Evolutionary conservation across 2,888 invertebrate species (phyloP).

Genomic region (Andrena trimmerana): DNA sequence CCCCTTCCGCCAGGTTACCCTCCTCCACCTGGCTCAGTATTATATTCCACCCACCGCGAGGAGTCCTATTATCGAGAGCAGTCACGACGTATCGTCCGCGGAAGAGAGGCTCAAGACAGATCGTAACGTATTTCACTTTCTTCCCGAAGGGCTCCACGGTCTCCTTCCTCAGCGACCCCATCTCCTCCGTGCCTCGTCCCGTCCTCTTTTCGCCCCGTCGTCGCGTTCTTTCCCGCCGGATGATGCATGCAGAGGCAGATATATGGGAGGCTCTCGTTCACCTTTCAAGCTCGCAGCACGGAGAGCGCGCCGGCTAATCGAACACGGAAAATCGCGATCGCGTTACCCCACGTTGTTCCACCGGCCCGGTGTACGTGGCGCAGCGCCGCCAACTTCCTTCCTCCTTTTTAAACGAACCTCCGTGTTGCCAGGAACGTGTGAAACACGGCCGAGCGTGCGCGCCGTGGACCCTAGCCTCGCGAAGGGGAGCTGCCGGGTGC

Average conservation of each 20-base stretch:
- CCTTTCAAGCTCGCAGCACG: slow-evolving; percentile 46
- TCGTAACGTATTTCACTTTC: slow-evolving; percentile 82
- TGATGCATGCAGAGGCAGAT: slow-evolving; percentile 73
- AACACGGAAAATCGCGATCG: slow-evolving; percentile 79
- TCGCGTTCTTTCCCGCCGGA: slow-evolving; percentile 50
- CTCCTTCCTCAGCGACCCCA: slow-evolving; percentile 20
- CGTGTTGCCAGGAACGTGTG: not conserved
- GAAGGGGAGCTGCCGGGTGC: slow-evolving; percentile 9
- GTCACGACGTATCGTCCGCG: slow-evolving; percentile 78
- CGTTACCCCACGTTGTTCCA: slow-evolving; percentile 66
- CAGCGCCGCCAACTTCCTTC: not conserved
- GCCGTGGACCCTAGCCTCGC: slow-evolving; percentile 38
- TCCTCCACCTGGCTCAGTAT: slow-evolving; percentile 62
- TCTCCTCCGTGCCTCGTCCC: not conserved
- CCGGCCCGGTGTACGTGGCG: not conserved
- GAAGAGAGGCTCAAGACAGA: slow-evolving; percentile 73
- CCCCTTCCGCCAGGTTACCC: slow-evolving; percentile 34
- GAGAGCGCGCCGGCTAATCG: slow-evolving; percentile 73
- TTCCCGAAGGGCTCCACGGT: slow-evolving; percentile 73
- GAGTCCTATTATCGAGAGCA: slow-evolving; percentile 81
- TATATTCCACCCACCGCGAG: slow-evolving; percentile 77
- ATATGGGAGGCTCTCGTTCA: slow-evolving; percentile 21
- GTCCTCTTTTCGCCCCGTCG: slow-evolving; percentile 28
- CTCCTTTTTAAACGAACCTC: slow-evolving; percentile 21
- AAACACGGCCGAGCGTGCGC: not conserved